phyloP scores from a whole-genome alignment of 2,888 invertebrate genomes.

The Tipula lateralis region DNA sequence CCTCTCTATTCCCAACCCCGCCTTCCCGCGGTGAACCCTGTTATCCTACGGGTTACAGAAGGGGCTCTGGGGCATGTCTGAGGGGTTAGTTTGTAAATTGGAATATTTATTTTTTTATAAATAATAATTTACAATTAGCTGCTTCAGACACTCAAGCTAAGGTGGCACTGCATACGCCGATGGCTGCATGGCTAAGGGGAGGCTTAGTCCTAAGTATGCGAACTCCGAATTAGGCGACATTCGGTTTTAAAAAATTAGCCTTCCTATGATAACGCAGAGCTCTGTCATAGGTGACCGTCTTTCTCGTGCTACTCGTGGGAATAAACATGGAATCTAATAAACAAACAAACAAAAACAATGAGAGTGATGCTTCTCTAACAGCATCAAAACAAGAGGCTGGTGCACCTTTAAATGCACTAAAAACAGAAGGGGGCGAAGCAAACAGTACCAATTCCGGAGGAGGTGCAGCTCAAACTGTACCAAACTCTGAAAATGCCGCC shows the following conservation, averaged over 20 bases:
- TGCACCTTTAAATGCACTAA: not conserved
- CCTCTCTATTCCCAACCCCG: conserved; percentile 1
- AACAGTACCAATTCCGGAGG: not conserved
- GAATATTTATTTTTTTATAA: not conserved
- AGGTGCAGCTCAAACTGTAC: not conserved
- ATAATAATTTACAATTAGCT: not conserved
- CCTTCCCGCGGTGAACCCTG: not conserved
- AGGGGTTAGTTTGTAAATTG: not conserved
- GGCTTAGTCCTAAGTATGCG: conserved; percentile 11
- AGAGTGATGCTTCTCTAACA: conserved; percentile 24
- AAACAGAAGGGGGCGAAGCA: not conserved
- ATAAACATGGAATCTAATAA: not conserved
- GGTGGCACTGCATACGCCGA: conserved; percentile 19
- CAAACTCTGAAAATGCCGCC: not conserved
- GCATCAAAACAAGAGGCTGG: not conserved
- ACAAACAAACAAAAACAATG: not conserved
- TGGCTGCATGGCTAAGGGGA: not conserved
- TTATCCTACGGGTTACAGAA: not conserved
- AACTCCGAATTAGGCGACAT: conserved; percentile 19
- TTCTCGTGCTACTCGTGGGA: conserved; percentile 24
- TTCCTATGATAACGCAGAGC: conserved; percentile 3
- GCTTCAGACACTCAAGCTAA: conserved; percentile 11
- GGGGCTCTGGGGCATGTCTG: not conserved
- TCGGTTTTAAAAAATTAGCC: not conserved
- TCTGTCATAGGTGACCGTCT: not conserved